A percentile compares a stretch with the other conserved stretches of the same genome.
Evolutionary conservation across 2,888 invertebrate species (phyloP).

Genomic region (Philaethria dido): DNA sequence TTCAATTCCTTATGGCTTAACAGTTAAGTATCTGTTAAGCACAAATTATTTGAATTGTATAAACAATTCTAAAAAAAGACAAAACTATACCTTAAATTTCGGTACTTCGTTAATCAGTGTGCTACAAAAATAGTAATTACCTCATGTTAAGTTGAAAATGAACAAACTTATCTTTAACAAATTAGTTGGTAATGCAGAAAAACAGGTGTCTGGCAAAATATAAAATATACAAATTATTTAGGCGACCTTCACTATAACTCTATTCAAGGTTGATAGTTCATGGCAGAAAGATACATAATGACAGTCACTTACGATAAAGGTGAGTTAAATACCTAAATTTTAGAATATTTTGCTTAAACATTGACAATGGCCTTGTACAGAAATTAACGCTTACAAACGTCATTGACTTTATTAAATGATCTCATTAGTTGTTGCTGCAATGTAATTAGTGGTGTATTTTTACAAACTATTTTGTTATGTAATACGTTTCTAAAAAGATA

Average conservation of each 20-base stretch:
- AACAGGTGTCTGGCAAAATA: slow-evolving; percentile 1
- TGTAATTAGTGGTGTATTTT: neutral
- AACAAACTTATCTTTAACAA: neutral
- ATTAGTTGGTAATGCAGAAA: neutral
- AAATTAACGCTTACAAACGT: neutral
- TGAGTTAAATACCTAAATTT: neutral
- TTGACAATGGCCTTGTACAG: slow-evolving; percentile 2
- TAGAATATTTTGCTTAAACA: neutral
- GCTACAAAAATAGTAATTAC: no score
- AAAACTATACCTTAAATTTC: no score
- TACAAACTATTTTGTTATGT: neutral
- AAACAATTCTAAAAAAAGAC: no score
- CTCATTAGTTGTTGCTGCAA: neutral
- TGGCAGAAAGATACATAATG: neutral
- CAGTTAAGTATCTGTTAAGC: no score
- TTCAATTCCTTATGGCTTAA: no score
- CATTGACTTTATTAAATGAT: neutral
- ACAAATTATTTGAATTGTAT: no score
- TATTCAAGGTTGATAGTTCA: slow-evolving; percentile 7
- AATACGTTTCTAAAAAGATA: neutral
- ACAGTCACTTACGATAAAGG: neutral
- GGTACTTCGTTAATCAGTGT: no score
- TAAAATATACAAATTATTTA: neutral
- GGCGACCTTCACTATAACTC: slow-evolving; percentile 1
- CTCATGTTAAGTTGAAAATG: neutral